Percentiles rank a stretch among this genome's conserved stretches.
These are phyloP conservation scores for Simalia tracyae DNA, from an alignment of 2,797 vertebrate species.

Conservation along the genomic window DNA sequence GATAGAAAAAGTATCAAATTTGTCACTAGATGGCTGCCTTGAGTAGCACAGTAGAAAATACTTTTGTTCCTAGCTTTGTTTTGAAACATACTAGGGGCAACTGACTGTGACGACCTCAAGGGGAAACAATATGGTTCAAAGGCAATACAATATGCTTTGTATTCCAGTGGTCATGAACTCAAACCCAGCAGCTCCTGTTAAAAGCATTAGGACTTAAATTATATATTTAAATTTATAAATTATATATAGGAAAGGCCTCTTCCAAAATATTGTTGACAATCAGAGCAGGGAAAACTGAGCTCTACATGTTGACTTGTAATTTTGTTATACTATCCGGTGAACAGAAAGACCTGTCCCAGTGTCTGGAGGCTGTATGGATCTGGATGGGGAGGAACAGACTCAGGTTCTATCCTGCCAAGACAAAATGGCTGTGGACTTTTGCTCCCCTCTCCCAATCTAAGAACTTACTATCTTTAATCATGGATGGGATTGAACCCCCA, in stretches of 20 bases:
- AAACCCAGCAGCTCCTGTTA: neutral
- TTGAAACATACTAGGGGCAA: neutral
- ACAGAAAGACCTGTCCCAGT: neutral
- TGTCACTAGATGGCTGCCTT: slow-evolving; percentile 12
- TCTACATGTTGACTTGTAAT: neutral
- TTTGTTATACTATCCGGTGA: neutral
- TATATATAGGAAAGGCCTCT: neutral
- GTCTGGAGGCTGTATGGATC: neutral
- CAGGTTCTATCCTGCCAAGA: neutral
- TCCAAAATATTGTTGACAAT: neutral
- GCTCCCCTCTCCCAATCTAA: neutral
- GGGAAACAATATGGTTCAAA: too few species aligned
- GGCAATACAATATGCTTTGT: neutral
- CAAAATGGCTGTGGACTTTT: neutral
- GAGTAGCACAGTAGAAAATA: neutral
- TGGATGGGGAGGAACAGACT: neutral
- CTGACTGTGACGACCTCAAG: neutral
- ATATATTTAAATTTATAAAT: neutral
- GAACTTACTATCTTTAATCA: neutral
- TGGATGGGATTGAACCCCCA: neutral
- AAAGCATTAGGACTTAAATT: neutral
- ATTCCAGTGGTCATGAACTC: neutral
- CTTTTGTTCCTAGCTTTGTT: neutral
- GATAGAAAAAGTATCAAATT: neutral
- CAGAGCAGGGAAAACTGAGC: neutral